These are phyloP conservation scores for Amblyraja radiata DNA, from an alignment of 2,797 vertebrate genomes.

Conservation along the genomic window DNA sequence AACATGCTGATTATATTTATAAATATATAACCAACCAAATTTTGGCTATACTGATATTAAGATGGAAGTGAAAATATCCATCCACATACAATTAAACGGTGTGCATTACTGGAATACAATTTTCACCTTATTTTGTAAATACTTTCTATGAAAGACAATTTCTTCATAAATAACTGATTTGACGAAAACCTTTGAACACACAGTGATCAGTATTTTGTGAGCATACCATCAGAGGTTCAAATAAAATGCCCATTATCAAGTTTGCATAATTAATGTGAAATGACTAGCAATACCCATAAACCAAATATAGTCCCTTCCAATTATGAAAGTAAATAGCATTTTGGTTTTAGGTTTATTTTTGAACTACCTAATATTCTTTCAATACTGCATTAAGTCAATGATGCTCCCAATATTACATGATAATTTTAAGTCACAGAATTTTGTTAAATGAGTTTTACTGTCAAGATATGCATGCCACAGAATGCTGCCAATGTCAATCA, in stretches of 20 bases:
- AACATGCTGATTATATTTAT: conserved; percentile 33
- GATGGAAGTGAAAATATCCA: neutral
- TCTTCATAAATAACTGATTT: neutral
- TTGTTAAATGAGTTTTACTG: neutral
- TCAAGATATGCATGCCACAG: neutral
- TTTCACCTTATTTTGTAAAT: neutral
- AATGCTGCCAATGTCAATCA: neutral
- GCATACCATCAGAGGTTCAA: neutral
- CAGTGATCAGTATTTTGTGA: neutral
- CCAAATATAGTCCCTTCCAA: neutral
- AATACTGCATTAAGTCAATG: neutral
- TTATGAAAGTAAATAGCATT: neutral
- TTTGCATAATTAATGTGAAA: neutral
- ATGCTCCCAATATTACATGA: neutral
- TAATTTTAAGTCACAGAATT: neutral
- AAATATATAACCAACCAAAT: neutral
- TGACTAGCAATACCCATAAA: neutral
- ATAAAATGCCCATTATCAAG: neutral
- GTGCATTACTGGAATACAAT: neutral
- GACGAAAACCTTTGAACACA: neutral
- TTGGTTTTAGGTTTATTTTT: neutral
- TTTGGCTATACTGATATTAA: neutral
- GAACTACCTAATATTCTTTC: neutral
- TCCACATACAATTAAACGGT: neutral
- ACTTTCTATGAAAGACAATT: neutral